Conservation (phyloP, 2,797 vertebrate genomes). For the Crotalus adamanteus region DNA sequence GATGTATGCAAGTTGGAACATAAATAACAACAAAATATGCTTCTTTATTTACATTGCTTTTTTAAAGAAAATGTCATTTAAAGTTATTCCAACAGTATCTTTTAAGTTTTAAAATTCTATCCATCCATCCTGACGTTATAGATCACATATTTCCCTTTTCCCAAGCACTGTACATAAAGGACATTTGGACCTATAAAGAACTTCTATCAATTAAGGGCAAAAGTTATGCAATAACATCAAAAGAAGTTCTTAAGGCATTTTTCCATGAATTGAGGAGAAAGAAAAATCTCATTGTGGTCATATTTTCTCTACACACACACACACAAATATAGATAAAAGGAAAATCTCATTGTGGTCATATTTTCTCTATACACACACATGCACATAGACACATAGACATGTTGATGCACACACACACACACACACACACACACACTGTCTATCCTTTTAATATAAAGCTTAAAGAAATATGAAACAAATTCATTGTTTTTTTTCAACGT, state of each 20-base stretch:
- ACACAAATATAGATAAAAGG: neutral
- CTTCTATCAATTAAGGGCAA: slow-evolving; percentile 61
- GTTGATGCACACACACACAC: neutral
- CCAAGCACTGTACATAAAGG: slow-evolving; percentile 61
- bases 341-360: slow-evolving; percentile 68
- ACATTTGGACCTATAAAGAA: slow-evolving; percentile 56
- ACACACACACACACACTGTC: slow-evolving; percentile 38
- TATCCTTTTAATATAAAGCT: slow-evolving; percentile 76
- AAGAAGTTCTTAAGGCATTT: slow-evolving; percentile 58
- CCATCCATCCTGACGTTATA: neutral
- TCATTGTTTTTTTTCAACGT: slow-evolving; percentile 68
- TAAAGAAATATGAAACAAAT: slow-evolving; percentile 74
- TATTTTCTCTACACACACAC: slow-evolving; percentile 68
- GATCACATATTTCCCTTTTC: neutral
- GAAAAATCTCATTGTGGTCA: slow-evolving; percentile 67
- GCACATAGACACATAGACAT: neutral
- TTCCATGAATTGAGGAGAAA: slow-evolving; percentile 46
- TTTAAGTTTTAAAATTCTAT: neutral
- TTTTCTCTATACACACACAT: slow-evolving; percentile 64
- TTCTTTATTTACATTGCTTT: too few species aligned
- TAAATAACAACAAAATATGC: too few species aligned
- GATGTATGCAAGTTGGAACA: too few species aligned
- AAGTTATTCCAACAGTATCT: too few species aligned
- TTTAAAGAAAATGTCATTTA: too few species aligned
- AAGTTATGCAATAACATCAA: slow-evolving; percentile 66